phyloP scores from a whole-genome alignment of 2,888 invertebrate genomes.

The Cephus sareptanus region DNA sequence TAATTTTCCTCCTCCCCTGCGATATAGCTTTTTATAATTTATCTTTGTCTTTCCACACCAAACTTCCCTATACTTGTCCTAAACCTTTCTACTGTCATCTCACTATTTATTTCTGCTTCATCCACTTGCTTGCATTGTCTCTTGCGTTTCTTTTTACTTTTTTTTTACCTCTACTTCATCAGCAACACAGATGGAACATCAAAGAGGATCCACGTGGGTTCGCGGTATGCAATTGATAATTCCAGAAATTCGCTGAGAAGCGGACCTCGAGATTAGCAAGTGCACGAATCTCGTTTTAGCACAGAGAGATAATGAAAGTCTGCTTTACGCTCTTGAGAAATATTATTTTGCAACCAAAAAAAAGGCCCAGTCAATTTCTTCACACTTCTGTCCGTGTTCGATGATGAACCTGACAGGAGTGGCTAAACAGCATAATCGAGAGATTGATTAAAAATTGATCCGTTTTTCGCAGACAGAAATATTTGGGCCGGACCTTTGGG shows the following conservation, averaged over 20 bases:
- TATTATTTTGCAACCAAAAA: not conserved
- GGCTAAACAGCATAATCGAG: not conserved
- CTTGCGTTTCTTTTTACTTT: not conserved
- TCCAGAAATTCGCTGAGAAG: not conserved
- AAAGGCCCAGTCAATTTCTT: not conserved
- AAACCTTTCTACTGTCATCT: not conserved
- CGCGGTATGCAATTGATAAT: not conserved
- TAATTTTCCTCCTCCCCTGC: not conserved
- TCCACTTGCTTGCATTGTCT: not conserved
- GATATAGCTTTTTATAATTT: not conserved
- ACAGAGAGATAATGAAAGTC: not conserved
- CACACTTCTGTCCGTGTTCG: not conserved
- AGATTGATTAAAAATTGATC: not conserved
- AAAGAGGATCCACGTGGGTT: not conserved
- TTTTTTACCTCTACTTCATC: not conserved
- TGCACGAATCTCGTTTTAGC: not conserved
- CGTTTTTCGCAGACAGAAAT: too few relatives aligned
- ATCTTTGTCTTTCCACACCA: not conserved
- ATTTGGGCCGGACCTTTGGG: not conserved
- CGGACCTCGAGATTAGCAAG: not conserved
- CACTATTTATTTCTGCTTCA: not conserved
- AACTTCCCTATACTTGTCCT: not conserved
- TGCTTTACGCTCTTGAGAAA: not conserved
- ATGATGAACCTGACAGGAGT: not conserved
- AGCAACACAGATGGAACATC: not conserved